Evolutionary conservation across 2,113 vertebrate species (phyloP).

Genomic region (Larimichthys crocea): DNA sequence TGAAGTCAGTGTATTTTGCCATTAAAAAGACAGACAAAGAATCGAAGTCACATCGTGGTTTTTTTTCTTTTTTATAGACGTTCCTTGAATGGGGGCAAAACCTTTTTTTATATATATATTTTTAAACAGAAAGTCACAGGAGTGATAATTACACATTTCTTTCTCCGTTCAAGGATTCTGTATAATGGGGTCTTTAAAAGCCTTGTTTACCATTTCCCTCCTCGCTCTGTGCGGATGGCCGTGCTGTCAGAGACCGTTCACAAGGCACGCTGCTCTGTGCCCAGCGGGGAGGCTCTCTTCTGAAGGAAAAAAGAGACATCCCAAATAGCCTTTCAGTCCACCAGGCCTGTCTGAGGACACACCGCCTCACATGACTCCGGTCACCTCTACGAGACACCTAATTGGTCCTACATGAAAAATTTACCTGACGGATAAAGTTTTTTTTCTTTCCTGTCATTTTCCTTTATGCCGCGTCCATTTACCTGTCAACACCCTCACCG

Average conservation of each 20-base stretch:
- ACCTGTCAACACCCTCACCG: slow-evolving; percentile 27
- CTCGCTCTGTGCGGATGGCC: slow-evolving; percentile 33
- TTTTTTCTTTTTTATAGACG: neutral
- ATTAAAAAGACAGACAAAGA: neutral
- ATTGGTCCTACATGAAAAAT: slow-evolving; percentile 38
- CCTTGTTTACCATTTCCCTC: slow-evolving; percentile 59
- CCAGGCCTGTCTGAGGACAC: neutral
- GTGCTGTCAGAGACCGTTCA: slow-evolving; percentile 57
- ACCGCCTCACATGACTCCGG: slow-evolving; percentile 20
- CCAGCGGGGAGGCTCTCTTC: slow-evolving; percentile 58
- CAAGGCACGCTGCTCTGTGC: slow-evolving; percentile 23
- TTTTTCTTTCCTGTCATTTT: slow-evolving; percentile 12
- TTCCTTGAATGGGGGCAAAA: slow-evolving; percentile 6
- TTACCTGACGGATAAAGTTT: slow-evolving; percentile 20
- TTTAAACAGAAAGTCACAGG: slow-evolving; percentile 27
- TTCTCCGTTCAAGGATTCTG: slow-evolving; percentile 35
- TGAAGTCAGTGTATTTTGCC: slow-evolving; percentile 11
- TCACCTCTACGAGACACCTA: slow-evolving; percentile 31
- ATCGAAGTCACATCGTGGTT: neutral
- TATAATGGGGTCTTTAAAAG: slow-evolving; percentile 67
- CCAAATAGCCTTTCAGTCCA: slow-evolving; percentile 58
- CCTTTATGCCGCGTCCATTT: slow-evolving; percentile 43
- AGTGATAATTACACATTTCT: slow-evolving; percentile 60
- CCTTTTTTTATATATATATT: neutral
- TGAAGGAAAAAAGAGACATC: slow-evolving; percentile 47